Base-by-base conservation (phyloP, 1,140 invertebrate species). In the Drosophila santomea region DNA sequence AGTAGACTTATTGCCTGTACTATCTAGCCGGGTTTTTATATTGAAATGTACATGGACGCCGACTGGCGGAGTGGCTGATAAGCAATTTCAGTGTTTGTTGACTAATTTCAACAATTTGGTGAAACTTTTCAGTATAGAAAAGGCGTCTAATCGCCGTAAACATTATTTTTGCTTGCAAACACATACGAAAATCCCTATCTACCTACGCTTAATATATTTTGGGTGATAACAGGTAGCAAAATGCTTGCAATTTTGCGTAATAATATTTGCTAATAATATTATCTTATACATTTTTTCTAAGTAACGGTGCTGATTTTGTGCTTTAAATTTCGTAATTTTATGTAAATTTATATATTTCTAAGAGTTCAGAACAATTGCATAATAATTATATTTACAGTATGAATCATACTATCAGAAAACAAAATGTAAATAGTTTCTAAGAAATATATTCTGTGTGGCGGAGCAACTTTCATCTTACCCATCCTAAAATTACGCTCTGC, bases 401-500 rank as follows among this genome's bases (percentile, higher is more conserved):
- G 28, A 28, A 28, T 28, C 5, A 28, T 7, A 28, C 28, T 7
- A 28, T 28, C 6, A 1, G 25, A 28, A 28, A 28, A 5, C 5
- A 28, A 28, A 6, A 28, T 28, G 1, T 28, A 28, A 25, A 25
- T 25, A 5, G 28, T 28, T 28, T 7, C 17, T 17, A 17, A 17
- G 17, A 17, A 25, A 25, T 25, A 25, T 25, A 25, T 7, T 32
- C 3, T 32, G 7, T 32, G 28, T 3, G 23, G 23, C 23, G 25
- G 25, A 25, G 25, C 8, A 32, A 32, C 32, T 32, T 32, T 10
- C 8, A 39, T 39, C 74, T 50, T 58, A 60, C 50, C 68, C 67
- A 45, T 44, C 28, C 41, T 38, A 58, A 84, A 84, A 51, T 63
- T 77, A 50, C 64, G 36, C 15, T 63, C 32, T 61, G 41, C 51